Conservation (phyloP, 2,888 invertebrate genomes). For the Metopia argyrocephala region DNA sequence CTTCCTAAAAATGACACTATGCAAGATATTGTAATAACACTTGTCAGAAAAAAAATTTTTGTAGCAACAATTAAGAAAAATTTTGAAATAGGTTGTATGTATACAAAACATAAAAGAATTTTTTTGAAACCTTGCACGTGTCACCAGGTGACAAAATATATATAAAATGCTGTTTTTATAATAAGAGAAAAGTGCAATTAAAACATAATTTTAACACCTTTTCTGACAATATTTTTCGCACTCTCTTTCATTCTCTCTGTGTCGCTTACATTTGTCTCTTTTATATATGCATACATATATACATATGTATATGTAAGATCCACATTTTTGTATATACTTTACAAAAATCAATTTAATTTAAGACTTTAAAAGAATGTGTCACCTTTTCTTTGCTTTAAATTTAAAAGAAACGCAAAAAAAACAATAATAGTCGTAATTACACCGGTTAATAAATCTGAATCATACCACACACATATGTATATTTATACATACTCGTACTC, state of each 20-base stretch:
- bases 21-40: too few species aligned
- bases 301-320: too few species aligned
- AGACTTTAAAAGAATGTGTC: conserved; percentile 41
- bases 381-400: conserved; percentile 47
- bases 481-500: not conserved
- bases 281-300: not conserved
- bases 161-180: not conserved
- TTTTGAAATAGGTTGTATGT: too few species aligned
- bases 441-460: conserved; percentile 59
- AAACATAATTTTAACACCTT: conserved; percentile 35
- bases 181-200: not conserved
- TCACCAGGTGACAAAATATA: conserved; percentile 9
- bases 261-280: not conserved
- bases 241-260: not conserved
- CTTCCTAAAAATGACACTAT: too few species aligned
- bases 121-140: not conserved
- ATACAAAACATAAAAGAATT: too few species aligned
- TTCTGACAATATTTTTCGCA: not conserved
- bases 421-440: conserved; percentile 49
- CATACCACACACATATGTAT: conserved; percentile 21
- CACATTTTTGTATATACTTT: too few species aligned
- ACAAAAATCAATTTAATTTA: conserved; percentile 7
- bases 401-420: conserved; percentile 28
- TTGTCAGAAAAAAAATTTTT: too few species aligned
- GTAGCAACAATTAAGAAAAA: not conserved